Percentiles rank a stretch among this genome's conserved stretches.
These are phyloP conservation scores for Dissostichus mawsoni DNA, from an alignment of 2,113 vertebrate species.

Conservation along the genomic window DNA sequence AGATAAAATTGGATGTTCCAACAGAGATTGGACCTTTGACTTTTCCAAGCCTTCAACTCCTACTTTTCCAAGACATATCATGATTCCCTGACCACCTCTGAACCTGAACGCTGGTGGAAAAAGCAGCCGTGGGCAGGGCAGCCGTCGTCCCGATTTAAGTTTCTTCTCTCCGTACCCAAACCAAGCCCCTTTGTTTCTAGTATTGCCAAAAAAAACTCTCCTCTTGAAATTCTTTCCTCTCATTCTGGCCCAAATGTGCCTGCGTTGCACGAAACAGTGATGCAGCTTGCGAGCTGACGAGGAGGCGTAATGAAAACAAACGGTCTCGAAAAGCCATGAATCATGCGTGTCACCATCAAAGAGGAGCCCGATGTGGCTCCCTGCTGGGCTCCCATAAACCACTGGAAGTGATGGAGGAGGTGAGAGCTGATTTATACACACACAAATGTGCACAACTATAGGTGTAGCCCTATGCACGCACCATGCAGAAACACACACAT, in stretches of 20 bases:
- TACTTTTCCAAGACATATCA: slow-evolving; percentile 55
- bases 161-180: slow-evolving; percentile 59
- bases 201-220: slow-evolving; percentile 69
- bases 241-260: slow-evolving; percentile 72
- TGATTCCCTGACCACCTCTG: slow-evolving; percentile 68
- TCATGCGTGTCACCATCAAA: slow-evolving; percentile 78
- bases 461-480: slow-evolving; percentile 12
- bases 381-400: slow-evolving; percentile 75
- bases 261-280: slow-evolving; percentile 70
- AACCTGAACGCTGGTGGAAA: slow-evolving; percentile 69
- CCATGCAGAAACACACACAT: neutral
- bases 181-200: slow-evolving; percentile 73
- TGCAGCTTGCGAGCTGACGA: slow-evolving; percentile 65
- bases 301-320: slow-evolving; percentile 82
- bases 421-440: slow-evolving; percentile 72
- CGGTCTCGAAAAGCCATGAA: slow-evolving; percentile 69
- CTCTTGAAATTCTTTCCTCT: slow-evolving; percentile 74
- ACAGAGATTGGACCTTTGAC: slow-evolving; percentile 42
- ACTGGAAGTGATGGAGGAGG: slow-evolving; percentile 77
- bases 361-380: slow-evolving; percentile 71
- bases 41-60: slow-evolving; percentile 39
- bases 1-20: slow-evolving; percentile 27
- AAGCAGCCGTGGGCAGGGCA: slow-evolving; percentile 40
- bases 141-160: slow-evolving; percentile 53
- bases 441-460: slow-evolving; percentile 26